Conservation (phyloP, 2,797 vertebrate genomes). For the Oryzias dopingdopingensis region DNA sequence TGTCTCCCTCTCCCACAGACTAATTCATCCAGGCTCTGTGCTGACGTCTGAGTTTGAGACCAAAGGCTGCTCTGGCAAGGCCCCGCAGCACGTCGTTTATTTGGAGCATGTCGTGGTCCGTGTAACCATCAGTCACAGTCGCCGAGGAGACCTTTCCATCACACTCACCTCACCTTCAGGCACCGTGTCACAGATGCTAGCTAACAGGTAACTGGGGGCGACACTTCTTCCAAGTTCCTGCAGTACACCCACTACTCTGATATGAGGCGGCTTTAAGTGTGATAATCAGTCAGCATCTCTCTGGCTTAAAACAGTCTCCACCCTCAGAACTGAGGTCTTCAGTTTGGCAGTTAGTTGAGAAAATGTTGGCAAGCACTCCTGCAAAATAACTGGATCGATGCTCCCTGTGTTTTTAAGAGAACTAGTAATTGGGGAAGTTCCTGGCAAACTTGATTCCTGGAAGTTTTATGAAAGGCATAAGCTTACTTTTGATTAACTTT, state of each 20-base stretch:
- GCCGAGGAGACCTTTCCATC: slow-evolving; percentile 91
- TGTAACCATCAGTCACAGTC: slow-evolving; percentile 85
- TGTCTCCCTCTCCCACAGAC: slow-evolving; percentile 64
- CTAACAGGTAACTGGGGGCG: slow-evolving; percentile 82
- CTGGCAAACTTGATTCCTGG: slow-evolving; percentile 9
- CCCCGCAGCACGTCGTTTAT: slow-evolving; percentile 83
- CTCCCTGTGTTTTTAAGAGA: slow-evolving; percentile 31
- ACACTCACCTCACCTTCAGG: slow-evolving; percentile 89
- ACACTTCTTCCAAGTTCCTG: neutral
- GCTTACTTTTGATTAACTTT: slow-evolving; percentile 7
- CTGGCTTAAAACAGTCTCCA: slow-evolving; percentile 12
- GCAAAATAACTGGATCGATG: slow-evolving; percentile 13
- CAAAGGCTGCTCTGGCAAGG: slow-evolving; percentile 82
- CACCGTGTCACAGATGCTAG: slow-evolving; percentile 89
- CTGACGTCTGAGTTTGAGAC: slow-evolving; percentile 84
- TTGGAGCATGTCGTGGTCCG: slow-evolving; percentile 89
- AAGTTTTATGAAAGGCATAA: slow-evolving; percentile 11
- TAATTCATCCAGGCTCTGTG: slow-evolving; percentile 82
- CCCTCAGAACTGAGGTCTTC: slow-evolving; percentile 13
- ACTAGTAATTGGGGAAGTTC: slow-evolving; percentile 9
- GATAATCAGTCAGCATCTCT: slow-evolving; percentile 3
- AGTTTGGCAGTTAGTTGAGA: slow-evolving; percentile 16
- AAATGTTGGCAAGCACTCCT: slow-evolving; percentile 27
- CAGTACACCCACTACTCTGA: neutral
- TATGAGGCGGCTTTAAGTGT: neutral